These are phyloP conservation scores for Labeo rohita DNA, from an alignment of 2,113 vertebrate genomes.

Conservation along the genomic window DNA sequence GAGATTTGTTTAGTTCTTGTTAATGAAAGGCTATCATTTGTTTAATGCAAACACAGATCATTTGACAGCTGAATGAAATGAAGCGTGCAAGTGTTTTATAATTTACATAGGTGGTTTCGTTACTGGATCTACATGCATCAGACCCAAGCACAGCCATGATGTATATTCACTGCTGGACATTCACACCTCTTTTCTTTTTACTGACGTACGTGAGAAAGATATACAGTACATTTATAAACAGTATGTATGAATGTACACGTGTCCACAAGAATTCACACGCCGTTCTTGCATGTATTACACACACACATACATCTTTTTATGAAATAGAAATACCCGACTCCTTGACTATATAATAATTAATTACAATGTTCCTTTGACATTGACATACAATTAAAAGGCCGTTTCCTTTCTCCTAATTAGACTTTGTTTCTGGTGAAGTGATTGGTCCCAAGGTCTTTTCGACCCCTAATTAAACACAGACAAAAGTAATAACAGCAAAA, in stretches of 20 bases:
- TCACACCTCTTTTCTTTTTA: no score
- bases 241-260: not conserved
- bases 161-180: no score
- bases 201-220: no score
- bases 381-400: slow-evolving; percentile 54
- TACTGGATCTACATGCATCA: not conserved
- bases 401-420: slow-evolving; percentile 51
- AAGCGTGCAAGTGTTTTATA: not conserved
- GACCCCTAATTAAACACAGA: slow-evolving; percentile 54
- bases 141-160: no score
- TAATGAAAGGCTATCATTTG: not conserved
- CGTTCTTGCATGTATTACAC: not conserved
- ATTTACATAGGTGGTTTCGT: not conserved
- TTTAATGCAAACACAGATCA: slow-evolving; percentile 1
- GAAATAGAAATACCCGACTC: slow-evolving; percentile 25
- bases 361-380: slow-evolving; percentile 46
- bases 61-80: slow-evolving; percentile 20
- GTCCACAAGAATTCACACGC: not conserved
- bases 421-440: slow-evolving; percentile 48
- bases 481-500: slow-evolving; percentile 49
- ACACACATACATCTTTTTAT: slow-evolving; percentile 25
- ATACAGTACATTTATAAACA: no score
- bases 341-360: slow-evolving; percentile 39
- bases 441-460: slow-evolving; percentile 49
- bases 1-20: not conserved